These are phyloP conservation scores for Neogobius melanostomus DNA, from an alignment of 2,113 vertebrate genomes.

Conservation along the genomic window DNA sequence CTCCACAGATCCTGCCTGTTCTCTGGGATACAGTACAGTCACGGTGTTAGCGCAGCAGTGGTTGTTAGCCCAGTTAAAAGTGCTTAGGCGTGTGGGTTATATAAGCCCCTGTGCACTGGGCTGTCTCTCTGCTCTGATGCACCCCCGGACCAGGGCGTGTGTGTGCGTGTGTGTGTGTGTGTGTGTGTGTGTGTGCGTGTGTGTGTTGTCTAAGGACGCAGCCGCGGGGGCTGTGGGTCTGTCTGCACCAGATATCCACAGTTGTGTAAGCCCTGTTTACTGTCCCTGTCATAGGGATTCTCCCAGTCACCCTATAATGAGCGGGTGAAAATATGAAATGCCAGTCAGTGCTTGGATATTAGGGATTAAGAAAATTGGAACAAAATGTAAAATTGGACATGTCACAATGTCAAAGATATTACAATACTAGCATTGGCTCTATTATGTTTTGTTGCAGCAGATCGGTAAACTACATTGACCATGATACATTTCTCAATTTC, in stretches of 20 bases:
- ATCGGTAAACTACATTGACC: no score
- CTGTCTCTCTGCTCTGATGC: conserved; percentile 31
- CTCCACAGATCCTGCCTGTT: no score
- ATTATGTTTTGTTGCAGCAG: no score
- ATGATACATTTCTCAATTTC: no score
- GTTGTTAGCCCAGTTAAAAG: conserved; percentile 46
- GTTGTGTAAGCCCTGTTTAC: conserved; percentile 24
- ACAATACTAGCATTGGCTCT: no score
- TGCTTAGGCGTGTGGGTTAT: conserved; percentile 47
- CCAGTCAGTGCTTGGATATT: no score
- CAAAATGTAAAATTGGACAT: no score
- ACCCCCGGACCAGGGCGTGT: conserved; percentile 30
- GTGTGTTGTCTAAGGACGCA: not conserved
- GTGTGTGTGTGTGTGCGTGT: conserved; percentile 16
- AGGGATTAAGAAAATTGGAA: no score
- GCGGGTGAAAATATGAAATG: not conserved
- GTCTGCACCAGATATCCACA: conserved; percentile 11
- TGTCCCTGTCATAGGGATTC: conserved; percentile 1
- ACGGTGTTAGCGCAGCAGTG: conserved; percentile 1
- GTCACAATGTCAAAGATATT: no score
- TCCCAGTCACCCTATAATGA: not conserved
- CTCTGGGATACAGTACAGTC: no score
- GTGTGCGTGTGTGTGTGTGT: conserved; percentile 27
- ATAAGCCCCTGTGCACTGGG: conserved; percentile 42
- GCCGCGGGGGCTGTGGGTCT: conserved; percentile 10